Conservation (phyloP, 2,888 invertebrate genomes). For the Gnatocerus cornutus region DNA sequence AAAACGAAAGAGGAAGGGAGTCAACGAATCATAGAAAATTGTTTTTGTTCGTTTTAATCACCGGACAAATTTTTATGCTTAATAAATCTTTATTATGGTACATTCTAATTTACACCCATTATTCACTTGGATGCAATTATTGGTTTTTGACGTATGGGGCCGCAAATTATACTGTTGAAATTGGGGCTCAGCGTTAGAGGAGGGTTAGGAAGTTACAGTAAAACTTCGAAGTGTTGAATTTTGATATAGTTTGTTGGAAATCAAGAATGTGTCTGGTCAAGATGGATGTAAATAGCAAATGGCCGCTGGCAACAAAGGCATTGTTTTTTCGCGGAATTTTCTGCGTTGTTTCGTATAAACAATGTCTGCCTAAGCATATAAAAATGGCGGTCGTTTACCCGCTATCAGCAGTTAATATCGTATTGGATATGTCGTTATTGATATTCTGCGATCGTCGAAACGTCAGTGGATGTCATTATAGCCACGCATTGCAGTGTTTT, state of each 20-base stretch:
- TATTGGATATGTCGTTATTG: conserved; percentile 60
- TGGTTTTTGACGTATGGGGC: conserved; percentile 26
- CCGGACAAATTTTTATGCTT: conserved; percentile 22
- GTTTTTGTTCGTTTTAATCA: conserved; percentile 17
- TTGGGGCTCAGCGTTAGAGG: conserved; percentile 20
- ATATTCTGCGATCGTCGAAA: conserved; percentile 61
- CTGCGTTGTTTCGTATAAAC: conserved; percentile 28
- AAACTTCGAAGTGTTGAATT: no score
- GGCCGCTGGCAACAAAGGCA: conserved; percentile 2
- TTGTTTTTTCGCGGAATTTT: conserved; percentile 25
- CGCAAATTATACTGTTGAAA: conserved; percentile 26
- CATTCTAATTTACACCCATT: conserved; percentile 33
- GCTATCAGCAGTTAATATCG: conserved; percentile 57
- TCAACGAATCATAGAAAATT: not conserved
- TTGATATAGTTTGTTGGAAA: no score
- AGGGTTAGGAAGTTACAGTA: not conserved
- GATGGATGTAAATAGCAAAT: conserved; percentile 1
- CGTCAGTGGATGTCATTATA: conserved; percentile 61
- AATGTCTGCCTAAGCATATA: conserved; percentile 41
- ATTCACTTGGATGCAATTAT: conserved; percentile 26
- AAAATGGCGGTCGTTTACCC: conserved; percentile 57
- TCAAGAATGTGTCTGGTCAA: not conserved
- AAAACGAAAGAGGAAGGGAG: not conserved
- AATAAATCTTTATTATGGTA: conserved; percentile 35
- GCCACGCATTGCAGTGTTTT: conserved; percentile 59